Base-by-base conservation (phyloP, 2,888 invertebrate genomes). In the Eubasilissa splendida region DNA sequence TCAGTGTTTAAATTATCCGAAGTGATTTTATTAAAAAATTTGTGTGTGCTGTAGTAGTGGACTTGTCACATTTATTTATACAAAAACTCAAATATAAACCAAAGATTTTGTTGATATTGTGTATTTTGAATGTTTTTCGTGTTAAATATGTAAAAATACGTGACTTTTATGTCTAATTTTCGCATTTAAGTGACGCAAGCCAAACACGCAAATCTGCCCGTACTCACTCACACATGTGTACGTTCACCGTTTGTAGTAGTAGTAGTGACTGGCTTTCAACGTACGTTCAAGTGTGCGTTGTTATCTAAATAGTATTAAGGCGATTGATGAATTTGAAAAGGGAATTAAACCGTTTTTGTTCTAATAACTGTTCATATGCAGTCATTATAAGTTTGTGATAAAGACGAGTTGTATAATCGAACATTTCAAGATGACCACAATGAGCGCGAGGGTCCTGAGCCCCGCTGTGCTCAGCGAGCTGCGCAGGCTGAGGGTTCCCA, bases 401-500 rank as follows among this genome's bases (percentile, higher is more conserved):
- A 4, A 4, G 58, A 58, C n/a, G 58, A 58, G 58, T 58, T n/a
- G 58, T 4, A 58, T 4, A 58, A 42, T 42, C 42, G 42, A 42
- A 42, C 42, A 7, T 42, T 59, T 59, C 2, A 74, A 59, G 7
- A 74, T 74, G 74, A 59, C 74, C 59, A 74, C 74, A 33, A 52
- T 68, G 42, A 68, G 78, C 54, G 73, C 56, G 5, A 60, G 60
- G 52, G 71, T 60, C 54, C 63, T 80, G 12, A 80, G 60, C 58
- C 76, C 80, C 33, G 80, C 68, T 11, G 54, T 76, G 56, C 42
- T 80, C 68, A 50, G 80, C 54, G 60, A 31, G 70, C 42, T 80
- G 76, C 53, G 80, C 54, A 70, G 50, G 70, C 8, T 54, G 14
- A 31, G 60, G 14, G 68, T 14, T 12, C 59, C 77, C 14, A 66